Evolutionary conservation across 2,888 invertebrate species (phyloP).

Genomic region (Drosophila quasianomalipes): DNA sequence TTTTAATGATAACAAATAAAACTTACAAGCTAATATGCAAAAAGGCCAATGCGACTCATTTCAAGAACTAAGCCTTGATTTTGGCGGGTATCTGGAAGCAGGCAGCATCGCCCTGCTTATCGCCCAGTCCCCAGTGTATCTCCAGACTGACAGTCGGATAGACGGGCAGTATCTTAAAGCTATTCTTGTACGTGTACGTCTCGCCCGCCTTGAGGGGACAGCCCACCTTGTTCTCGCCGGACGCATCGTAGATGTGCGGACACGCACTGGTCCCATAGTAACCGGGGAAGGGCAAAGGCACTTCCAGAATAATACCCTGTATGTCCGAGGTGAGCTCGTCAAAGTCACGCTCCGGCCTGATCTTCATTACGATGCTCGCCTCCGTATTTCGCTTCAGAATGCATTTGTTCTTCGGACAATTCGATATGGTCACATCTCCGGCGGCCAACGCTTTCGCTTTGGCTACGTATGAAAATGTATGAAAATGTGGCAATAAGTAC

Average conservation of each 20-base stretch:
- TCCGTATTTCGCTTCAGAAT: conserved; percentile 88
- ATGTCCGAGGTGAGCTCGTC: conserved; percentile 87
- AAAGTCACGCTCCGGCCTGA: conserved; percentile 88
- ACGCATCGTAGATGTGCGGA: conserved; percentile 87
- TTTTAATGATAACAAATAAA: conserved; percentile 56
- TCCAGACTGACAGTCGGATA: conserved; percentile 87
- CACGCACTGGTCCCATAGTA: conserved; percentile 91
- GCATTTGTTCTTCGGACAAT: conserved; percentile 89
- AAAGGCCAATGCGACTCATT: conserved; percentile 10
- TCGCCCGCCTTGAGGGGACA: conserved; percentile 90
- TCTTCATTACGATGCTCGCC: conserved; percentile 87
- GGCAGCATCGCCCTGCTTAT: conserved; percentile 85
- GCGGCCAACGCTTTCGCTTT: conserved; percentile 83
- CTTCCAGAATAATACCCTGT: conserved; percentile 87
- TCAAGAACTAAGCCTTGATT: conserved; percentile 85
- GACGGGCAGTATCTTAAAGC: conserved; percentile 86
- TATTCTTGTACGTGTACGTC: conserved; percentile 90
- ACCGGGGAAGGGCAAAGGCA: conserved; percentile 91
- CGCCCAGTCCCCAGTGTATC: conserved; percentile 89
- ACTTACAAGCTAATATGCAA: conserved; percentile 41
- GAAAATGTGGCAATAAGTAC: neutral
- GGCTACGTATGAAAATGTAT: conserved; percentile 83
- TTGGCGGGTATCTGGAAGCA: conserved; percentile 91
- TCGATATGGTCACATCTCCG: conserved; percentile 87
- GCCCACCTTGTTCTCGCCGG: conserved; percentile 87